phyloP scores from a whole-genome alignment of 2,797 vertebrate genomes.

The Lepidocolaptes lacrymiger region DNA sequence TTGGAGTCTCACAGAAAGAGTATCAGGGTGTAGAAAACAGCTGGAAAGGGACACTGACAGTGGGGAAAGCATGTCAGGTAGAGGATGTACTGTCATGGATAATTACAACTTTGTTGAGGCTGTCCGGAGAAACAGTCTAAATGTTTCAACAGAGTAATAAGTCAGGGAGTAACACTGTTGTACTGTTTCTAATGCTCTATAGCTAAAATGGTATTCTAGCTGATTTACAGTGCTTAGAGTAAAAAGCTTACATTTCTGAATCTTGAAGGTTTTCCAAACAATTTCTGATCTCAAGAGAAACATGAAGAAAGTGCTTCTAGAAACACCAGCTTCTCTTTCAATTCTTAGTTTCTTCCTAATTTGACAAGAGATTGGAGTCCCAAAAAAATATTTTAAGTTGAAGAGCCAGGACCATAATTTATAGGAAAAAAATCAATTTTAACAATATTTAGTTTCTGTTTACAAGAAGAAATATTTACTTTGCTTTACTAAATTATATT shows the following conservation, averaged over 20 bases:
- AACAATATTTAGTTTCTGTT: constrained; percentile 25
- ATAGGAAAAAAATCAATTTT: background rate
- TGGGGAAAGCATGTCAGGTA: background rate
- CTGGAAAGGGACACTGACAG: background rate
- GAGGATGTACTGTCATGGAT: background rate
- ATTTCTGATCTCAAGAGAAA: background rate
- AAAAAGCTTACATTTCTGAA: background rate
- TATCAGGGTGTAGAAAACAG: background rate
- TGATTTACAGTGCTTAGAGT: background rate
- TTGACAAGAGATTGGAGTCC: background rate
- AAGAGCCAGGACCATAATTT: background rate
- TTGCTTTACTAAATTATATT: background rate
- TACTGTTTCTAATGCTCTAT: background rate
- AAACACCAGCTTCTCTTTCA: background rate
- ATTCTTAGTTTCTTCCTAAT: background rate
- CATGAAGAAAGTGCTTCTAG: background rate
- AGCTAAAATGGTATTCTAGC: background rate
- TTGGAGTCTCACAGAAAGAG: background rate
- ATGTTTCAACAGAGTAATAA: background rate
- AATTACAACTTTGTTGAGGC: background rate
- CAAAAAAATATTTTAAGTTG: background rate
- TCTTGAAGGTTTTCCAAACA: background rate
- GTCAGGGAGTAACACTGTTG: background rate
- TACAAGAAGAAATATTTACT: constrained; percentile 38
- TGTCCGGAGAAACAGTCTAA: background rate